Percentiles rank a stretch among this genome's conserved stretches.
phyloP scores from a whole-genome alignment of 2,888 invertebrate genomes.

The Cloeon dipterum region DNA sequence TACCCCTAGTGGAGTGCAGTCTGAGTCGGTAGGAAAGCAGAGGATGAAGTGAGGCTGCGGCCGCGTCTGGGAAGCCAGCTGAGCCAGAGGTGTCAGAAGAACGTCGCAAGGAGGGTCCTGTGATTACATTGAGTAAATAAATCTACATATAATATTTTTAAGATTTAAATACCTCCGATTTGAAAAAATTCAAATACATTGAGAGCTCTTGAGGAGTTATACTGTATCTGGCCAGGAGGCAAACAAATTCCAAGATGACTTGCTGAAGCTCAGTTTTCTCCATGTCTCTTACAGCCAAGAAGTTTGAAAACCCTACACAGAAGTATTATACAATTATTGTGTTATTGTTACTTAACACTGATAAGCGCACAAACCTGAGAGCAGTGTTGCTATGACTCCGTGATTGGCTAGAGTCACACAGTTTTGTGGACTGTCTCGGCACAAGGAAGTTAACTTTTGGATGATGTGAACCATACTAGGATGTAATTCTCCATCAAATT shows the following conservation, averaged over 20 bases:
- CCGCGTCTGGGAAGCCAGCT: slow-evolving; percentile 22
- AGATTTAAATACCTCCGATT: slow-evolving; percentile 12
- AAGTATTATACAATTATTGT: neutral
- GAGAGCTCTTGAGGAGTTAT: slow-evolving; percentile 29
- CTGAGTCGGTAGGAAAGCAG: slow-evolving; percentile 21
- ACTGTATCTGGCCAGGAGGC: slow-evolving; percentile 25
- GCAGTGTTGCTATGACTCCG: slow-evolving; percentile 17
- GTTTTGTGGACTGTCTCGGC: slow-evolving; percentile 19
- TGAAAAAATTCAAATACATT: slow-evolving; percentile 32
- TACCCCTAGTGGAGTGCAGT: neutral
- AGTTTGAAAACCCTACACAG: neutral
- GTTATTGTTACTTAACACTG: neutral
- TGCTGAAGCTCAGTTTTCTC: slow-evolving; percentile 32
- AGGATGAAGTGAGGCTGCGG: slow-evolving; percentile 31
- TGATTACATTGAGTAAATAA: neutral
- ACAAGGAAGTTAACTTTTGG: slow-evolving; percentile 17
- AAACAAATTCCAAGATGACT: slow-evolving; percentile 37
- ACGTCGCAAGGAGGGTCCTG: slow-evolving; percentile 13
- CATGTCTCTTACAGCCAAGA: neutral
- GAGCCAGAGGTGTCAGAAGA: slow-evolving; percentile 25
- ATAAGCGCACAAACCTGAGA: slow-evolving; percentile 9
- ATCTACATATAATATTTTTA: neutral
- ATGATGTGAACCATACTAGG: slow-evolving; percentile 12
- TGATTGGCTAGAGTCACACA: slow-evolving; percentile 20
- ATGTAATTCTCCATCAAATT: slow-evolving; percentile 8